These are phyloP conservation scores for Osmerus eperlanus DNA, from an alignment of 2,113 vertebrate genomes.

Conservation along the genomic window DNA sequence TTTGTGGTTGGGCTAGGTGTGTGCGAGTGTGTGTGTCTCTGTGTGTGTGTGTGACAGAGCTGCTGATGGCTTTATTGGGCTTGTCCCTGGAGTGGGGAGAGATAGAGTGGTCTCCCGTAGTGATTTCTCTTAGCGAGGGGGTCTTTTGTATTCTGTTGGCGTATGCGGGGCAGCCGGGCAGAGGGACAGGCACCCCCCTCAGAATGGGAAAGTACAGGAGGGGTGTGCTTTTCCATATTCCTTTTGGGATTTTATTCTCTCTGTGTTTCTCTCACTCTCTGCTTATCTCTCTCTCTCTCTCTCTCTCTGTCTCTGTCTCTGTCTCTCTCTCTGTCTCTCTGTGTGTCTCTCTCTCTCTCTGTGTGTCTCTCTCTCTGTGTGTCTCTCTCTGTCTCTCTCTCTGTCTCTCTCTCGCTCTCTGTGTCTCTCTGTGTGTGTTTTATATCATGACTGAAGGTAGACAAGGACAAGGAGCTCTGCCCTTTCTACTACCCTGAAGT, in stretches of 20 bases:
- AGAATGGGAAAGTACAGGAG: not conserved
- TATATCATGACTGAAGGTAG: no score
- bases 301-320: not conserved
- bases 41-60: constrained; percentile 10
- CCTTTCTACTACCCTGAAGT: no score
- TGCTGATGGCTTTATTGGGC: constrained; percentile 6
- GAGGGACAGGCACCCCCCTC: not conserved
- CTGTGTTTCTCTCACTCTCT: not conserved
- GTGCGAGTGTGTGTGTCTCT: constrained; percentile 5
- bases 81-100: not conserved
- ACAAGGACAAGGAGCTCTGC: no score
- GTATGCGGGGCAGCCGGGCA: not conserved
- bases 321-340: not conserved
- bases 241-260: not conserved
- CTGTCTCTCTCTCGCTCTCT: not conserved
- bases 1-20: not conserved
- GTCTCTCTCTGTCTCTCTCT: not conserved
- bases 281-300: not conserved
- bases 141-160: not conserved
- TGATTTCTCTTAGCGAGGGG: not conserved
- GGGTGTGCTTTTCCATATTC: not conserved
- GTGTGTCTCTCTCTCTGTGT: constrained; percentile 10
- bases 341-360: not conserved
- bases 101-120: not conserved
- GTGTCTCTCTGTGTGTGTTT: not conserved